Evolutionary conservation across 2,888 invertebrate species (phyloP).

Genomic region (Agrochola litura): DNA sequence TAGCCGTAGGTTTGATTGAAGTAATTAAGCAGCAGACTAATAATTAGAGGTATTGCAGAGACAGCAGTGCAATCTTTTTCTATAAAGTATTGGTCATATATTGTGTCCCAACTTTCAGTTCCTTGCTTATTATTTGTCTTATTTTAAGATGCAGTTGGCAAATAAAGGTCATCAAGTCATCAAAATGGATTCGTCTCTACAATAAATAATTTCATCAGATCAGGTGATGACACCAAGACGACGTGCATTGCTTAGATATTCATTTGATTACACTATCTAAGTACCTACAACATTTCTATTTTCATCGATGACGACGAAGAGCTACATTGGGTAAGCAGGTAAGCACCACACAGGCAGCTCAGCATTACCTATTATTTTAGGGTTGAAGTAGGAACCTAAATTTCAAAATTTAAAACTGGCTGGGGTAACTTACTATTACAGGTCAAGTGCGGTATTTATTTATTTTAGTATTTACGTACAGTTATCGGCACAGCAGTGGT

Average conservation of each 20-base stretch:
- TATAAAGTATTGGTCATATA: neutral
- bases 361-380: constrained; percentile 1
- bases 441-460: neutral
- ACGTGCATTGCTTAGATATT: constrained; percentile 20
- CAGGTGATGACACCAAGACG: constrained; percentile 19
- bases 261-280: constrained; percentile 8
- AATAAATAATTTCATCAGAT: neutral
- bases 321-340: neutral
- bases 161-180: neutral
- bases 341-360: too few relatives aligned
- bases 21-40: neutral
- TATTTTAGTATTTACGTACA: neutral
- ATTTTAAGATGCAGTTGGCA: neutral
- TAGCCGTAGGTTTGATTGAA: neutral
- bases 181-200: neutral
- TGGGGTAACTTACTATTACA: neutral
- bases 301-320: constrained; percentile 6
- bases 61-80: neutral
- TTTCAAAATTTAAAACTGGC: neutral
- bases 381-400: neutral
- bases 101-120: neutral
- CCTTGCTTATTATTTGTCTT: neutral
- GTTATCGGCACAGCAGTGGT: neutral
- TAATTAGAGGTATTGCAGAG: neutral
- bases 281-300: constrained; percentile 15